Percentiles rank a stretch among this genome's conserved stretches.
phyloP scores from a whole-genome alignment of 2,888 invertebrate genomes.

The Smittia sp. region DNA sequence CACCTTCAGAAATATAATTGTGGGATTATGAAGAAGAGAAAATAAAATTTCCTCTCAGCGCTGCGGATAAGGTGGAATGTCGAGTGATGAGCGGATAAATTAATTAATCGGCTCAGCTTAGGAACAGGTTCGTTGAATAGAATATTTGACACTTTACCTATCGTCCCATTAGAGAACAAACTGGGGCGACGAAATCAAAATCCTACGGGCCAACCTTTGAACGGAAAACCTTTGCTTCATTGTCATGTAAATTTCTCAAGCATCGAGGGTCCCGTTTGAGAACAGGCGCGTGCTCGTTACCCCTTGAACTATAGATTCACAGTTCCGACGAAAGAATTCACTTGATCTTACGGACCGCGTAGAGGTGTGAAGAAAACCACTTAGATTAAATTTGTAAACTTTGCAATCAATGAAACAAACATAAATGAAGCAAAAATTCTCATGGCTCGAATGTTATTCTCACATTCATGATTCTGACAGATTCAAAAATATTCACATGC shows the following conservation, averaged over 20 bases:
- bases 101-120: slow-evolving; percentile 22
- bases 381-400: no score
- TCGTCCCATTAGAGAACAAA: slow-evolving; percentile 11
- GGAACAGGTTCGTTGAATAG: neutral
- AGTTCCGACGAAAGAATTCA: neutral
- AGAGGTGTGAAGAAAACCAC: no score
- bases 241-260: slow-evolving; percentile 3
- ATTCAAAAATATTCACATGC: slow-evolving; percentile 2
- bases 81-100: neutral
- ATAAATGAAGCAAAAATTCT: no score
- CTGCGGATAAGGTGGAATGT: neutral
- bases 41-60: neutral
- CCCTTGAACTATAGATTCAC: neutral
- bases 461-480: neutral
- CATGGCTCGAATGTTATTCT: no score
- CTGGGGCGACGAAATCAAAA: neutral
- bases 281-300: slow-evolving; percentile 24
- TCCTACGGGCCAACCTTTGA: neutral
- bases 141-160: slow-evolving; percentile 21
- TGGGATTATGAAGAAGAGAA: slow-evolving; percentile 18
- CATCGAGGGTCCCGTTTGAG: slow-evolving; percentile 23
- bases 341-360: neutral
- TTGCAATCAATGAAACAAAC: no score
- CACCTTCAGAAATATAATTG: slow-evolving; percentile 32
- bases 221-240: neutral